These are phyloP conservation scores for Uropetala carovei DNA, from an alignment of 2,888 invertebrate genomes.

Conservation along the genomic window DNA sequence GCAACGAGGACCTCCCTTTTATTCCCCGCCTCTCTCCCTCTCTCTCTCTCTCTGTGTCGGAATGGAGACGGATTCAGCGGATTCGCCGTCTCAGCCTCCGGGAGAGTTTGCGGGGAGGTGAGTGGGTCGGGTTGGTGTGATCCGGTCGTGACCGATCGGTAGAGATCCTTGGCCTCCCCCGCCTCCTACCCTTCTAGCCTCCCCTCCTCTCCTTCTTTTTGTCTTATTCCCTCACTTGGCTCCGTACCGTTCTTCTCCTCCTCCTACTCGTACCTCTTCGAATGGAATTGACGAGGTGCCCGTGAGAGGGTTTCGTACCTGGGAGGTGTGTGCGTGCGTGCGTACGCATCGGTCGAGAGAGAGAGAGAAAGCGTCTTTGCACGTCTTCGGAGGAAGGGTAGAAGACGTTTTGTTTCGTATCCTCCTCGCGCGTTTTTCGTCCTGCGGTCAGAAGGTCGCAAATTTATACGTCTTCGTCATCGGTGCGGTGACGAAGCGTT, in stretches of 20 bases:
- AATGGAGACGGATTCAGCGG: constrained; percentile 4
- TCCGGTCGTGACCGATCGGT: constrained; percentile 22
- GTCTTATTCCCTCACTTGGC: neutral
- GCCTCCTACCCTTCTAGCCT: neutral
- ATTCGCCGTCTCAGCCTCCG: neutral
- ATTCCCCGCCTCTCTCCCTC: neutral
- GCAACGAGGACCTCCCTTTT: neutral
- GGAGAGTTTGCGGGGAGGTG: neutral
- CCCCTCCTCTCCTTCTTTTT: neutral
- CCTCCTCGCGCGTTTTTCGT: neutral
- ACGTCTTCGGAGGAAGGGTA: neutral
- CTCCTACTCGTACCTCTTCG: neutral
- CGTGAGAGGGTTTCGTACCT: neutral
- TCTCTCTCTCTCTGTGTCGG: neutral
- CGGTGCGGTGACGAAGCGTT: neutral
- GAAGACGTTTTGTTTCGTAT: neutral
- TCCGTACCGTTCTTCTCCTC: neutral
- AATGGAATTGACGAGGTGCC: neutral
- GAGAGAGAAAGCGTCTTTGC: neutral
- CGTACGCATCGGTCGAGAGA: neutral
- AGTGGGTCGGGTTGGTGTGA: neutral
- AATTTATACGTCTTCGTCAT: neutral
- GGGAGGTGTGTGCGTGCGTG: neutral
- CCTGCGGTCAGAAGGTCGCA: neutral
- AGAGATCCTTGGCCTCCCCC: neutral